Evolutionary conservation across 1,140 invertebrate genomes (phyloP).

Genomic region (Protaetia brevitarsis): DNA sequence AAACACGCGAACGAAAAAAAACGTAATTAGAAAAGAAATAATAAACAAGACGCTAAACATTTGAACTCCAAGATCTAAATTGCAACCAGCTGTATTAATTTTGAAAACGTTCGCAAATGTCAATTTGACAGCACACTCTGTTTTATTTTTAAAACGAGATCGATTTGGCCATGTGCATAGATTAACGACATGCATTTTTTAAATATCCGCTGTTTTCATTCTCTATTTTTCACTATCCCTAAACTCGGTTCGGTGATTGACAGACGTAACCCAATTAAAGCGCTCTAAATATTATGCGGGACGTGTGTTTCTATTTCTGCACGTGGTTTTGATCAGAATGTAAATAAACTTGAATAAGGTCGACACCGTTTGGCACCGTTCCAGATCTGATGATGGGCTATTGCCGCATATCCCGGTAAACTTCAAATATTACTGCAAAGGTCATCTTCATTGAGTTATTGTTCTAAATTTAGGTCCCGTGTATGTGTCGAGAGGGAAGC

Average conservation of each 20-base stretch:
- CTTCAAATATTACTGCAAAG: conserved; percentile 14
- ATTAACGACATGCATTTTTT: too few relatives aligned
- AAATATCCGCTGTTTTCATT: too few relatives aligned
- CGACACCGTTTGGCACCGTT: neutral
- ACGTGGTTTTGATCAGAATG: conserved; percentile 9
- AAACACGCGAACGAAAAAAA: too few relatives aligned
- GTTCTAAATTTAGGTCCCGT: conserved; percentile 6
- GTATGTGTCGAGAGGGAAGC: neutral
- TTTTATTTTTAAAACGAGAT: too few relatives aligned
- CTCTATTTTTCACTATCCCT: too few relatives aligned
- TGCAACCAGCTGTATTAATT: too few relatives aligned
- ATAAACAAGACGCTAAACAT: too few relatives aligned
- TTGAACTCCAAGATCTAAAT: too few relatives aligned
- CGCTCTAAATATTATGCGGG: conserved; percentile 6
- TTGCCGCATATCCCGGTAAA: neutral
- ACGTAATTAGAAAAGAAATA: too few relatives aligned
- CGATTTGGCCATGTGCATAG: too few relatives aligned
- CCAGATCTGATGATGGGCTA: neutral
- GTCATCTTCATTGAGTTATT: conserved; percentile 1
- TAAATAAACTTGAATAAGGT: conserved; percentile 18
- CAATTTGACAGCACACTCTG: too few relatives aligned
- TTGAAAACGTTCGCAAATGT: too few relatives aligned
- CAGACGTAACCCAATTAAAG: conserved; percentile 13
- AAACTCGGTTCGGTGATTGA: conserved; percentile 13
- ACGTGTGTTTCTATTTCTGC: conserved; percentile 6